Percentiles rank a stretch among this genome's conserved stretches.
Evolutionary conservation across 1,140 invertebrate genomes (phyloP).

Genomic region (Agraylea sexmaculata): DNA sequence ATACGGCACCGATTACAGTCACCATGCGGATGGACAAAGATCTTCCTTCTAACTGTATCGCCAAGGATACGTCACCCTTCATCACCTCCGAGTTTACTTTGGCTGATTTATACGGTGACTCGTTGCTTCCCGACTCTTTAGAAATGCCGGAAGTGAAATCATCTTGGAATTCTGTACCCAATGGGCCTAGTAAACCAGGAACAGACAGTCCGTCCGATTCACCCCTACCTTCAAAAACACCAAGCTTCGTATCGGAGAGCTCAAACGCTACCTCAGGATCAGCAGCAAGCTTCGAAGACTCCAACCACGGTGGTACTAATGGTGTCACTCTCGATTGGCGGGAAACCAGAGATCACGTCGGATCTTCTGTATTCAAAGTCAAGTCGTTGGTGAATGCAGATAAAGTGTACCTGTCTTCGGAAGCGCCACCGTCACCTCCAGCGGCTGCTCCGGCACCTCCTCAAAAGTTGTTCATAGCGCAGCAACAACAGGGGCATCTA

Average conservation of each 20-base stretch:
- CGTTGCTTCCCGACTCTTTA: conserved; percentile 21
- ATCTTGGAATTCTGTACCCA: no score
- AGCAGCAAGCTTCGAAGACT: conserved; percentile 6
- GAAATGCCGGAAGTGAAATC: no score
- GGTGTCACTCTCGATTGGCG: not conserved
- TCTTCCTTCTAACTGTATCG: conserved; percentile 28
- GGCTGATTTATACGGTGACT: conserved; percentile 30
- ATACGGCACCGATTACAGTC: conserved; percentile 44
- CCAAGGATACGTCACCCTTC: conserved; percentile 34
- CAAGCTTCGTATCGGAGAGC: no score
- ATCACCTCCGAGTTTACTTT: conserved; percentile 37
- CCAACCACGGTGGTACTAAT: not conserved
- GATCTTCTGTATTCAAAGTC: conserved; percentile 11
- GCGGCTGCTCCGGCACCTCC: conserved; percentile 4
- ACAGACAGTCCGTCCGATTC: no score
- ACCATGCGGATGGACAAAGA: conserved; percentile 32
- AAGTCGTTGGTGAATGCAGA: conserved; percentile 6
- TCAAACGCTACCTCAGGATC: no score
- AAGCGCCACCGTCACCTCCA: no score
- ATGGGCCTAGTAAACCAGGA: no score
- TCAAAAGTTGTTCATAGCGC: not conserved
- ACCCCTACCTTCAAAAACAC: no score
- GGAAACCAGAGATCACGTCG: conserved; percentile 2
- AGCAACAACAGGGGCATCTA: conserved; percentile 1
- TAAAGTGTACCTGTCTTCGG: conserved; percentile 2